Conservation (phyloP, 1,140 invertebrate species). For the Brachionus angularis region DNA sequence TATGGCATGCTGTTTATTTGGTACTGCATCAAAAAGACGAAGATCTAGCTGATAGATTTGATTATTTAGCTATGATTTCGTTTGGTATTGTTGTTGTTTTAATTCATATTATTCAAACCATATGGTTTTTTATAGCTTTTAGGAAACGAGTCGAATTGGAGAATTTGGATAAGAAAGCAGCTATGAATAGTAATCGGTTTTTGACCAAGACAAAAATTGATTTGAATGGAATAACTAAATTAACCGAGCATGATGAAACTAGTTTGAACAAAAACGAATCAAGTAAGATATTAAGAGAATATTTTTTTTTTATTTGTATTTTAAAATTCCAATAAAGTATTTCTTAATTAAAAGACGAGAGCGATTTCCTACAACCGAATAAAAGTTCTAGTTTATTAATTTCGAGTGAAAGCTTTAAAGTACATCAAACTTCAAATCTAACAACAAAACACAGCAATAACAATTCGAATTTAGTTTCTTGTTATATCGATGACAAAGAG, state of each 20-base stretch:
- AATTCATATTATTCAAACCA: conserved; percentile 5
- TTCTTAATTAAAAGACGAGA: too few species aligned
- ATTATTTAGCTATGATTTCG: not conserved
- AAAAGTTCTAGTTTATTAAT: not conserved
- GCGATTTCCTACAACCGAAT: too few species aligned
- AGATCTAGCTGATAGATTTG: not conserved
- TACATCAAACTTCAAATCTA: not conserved
- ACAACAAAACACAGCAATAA: too few species aligned
- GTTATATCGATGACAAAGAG: not conserved
- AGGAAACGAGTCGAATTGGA: not conserved
- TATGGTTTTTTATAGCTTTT: conserved; percentile 20
- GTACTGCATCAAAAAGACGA: conserved; percentile 5
- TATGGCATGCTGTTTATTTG: conserved; percentile 12
- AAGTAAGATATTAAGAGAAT: too few species aligned
- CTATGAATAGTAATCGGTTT: not conserved
- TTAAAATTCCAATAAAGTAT: too few species aligned
- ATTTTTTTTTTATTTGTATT: too few species aligned
- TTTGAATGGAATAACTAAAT: not conserved
- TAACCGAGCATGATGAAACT: not conserved
- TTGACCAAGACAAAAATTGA: not conserved
- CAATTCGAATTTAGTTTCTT: not conserved
- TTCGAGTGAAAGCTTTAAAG: not conserved
- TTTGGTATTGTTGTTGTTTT: conserved; percentile 1
- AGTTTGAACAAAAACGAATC: too few species aligned
- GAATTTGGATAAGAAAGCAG: conserved; percentile 4